phyloP scores from a whole-genome alignment of 2,113 vertebrate genomes.

The Herpailurus yagouaroundi region DNA sequence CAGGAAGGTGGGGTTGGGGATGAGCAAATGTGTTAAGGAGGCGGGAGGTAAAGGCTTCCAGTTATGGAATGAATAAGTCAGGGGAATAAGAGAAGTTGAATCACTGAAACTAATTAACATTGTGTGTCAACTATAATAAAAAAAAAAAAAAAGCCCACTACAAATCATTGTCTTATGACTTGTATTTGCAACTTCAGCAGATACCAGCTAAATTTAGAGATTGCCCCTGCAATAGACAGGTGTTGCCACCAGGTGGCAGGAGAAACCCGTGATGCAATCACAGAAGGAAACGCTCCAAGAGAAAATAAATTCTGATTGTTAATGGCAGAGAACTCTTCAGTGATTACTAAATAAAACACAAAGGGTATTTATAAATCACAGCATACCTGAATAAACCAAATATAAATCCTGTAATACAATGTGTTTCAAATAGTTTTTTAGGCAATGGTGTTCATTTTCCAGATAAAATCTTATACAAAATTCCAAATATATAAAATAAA shows the following conservation, averaged over 20 bases:
- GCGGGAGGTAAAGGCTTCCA: background rate
- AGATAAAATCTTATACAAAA: background rate
- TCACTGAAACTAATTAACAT: background rate
- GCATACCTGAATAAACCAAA: conserved; percentile 15
- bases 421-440: background rate
- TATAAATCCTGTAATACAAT: background rate
- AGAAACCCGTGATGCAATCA: conserved; percentile 61
- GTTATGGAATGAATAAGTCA: background rate
- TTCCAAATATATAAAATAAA: background rate
- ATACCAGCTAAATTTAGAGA: conserved; percentile 15
- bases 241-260: conserved; percentile 78
- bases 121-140: background rate
- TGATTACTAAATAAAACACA: conserved; percentile 67
- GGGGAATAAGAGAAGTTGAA: background rate
- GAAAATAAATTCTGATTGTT: conserved; percentile 46
- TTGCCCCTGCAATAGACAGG: conserved; percentile 73
- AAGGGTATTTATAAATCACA: conserved; percentile 60
- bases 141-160: background rate
- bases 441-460: background rate
- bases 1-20: background rate
- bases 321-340: conserved; percentile 40
- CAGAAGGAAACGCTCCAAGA: background rate
- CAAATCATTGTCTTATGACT: background rate
- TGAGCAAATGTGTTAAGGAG: background rate
- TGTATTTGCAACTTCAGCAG: background rate